Base-by-base conservation (phyloP, 2,113 vertebrate genomes). In the Malurus alboscapulatus region DNA sequence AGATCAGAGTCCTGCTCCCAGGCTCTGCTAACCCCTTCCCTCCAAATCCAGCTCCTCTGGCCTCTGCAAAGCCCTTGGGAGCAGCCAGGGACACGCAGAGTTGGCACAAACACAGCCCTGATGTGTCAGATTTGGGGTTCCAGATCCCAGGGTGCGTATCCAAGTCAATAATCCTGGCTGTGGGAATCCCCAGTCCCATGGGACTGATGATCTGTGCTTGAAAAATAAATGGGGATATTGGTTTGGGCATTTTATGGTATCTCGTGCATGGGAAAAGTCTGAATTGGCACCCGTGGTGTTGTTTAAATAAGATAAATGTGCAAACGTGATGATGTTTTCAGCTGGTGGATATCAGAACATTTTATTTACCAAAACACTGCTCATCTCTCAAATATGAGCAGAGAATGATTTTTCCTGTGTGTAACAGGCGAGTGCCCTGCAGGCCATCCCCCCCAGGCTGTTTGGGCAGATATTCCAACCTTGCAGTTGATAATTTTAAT, bases 81-180 rank as follows among this genome's bases (percentile, higher is more conserved):
- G 63, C 12, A 6, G 4, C n/a, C 34, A 4, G 40, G 20, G 47
- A 30, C 2, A 6, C 1, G 7, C 0, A 12, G 0, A 14, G 47
- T 3, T 36, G 58, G 5, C 29, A 14, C 27, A 19, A 29, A 24
- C 27, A 4, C 32, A 25, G 19, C 25, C 0, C 8, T 18, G 74
- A 3, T 40, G 13, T 4, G 3, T 14, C 34, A 13, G 0, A 11
- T 47, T 3, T n/a, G 42, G 34, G 12, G 7, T 58, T 55, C 32
- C 34, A 12, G 29, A 8, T 4, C 88, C 42, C 44, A 26, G 53
- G 19, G 4, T 30, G 58, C 26, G 5, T 16, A 0, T 29, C 12
- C 15, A 13, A 19, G 18, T 12, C 38, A 8, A 0, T 2, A 26
- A 3, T 27, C 15, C 50, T 36, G 81, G 40, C 18, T 55, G 19